Base-by-base conservation (phyloP, 2,113 vertebrate genomes). In the Sclerurus mexicanus region DNA sequence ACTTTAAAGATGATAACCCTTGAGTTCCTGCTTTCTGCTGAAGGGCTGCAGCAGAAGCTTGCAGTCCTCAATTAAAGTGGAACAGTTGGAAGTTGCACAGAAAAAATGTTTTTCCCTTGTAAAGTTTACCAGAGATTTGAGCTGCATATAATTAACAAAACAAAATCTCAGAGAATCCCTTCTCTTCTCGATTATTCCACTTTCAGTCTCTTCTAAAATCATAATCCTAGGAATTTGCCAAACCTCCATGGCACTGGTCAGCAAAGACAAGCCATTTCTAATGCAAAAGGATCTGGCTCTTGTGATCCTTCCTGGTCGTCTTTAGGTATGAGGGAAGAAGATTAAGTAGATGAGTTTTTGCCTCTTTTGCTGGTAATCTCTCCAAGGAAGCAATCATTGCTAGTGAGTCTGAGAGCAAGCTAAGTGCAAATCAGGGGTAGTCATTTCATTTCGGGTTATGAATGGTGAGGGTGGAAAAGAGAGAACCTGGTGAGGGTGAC, bases 271-370 rank as follows among this genome's bases (percentile, higher is more conserved):
- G 44, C 22, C 0, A 0, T 91, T 97, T 91, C 62, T 93, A 67
- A 56, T 78, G 85, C 49, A 66, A 33, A 85, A 80, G 50, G 63
- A 69, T 80, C 71, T 85, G 77, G 33, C 53, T 93, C 85, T 69
- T 85, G 31, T 58, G 58, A 69, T 91, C 40, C 12, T 87, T 94
- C 74, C 78, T 89, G 60, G 64, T 82, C 5, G 0, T 85, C 74
- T 75, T 85, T 69, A 83, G 84, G 87, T 82, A 79, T 12, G 39
- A 80, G 63, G 39, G 83, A 95, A 69, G 72, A 94, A 88, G 90
- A 93, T 87, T 76, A 94, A 88, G 72, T 58, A 50, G 67, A 69
- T 91, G 72, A 96, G 75, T 0, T 93, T 87, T 96, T 93, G 62
- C 78, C 39, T 76, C 58, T 87, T 69, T 56, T 83, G 77, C 56